Evolutionary conservation across 2,888 invertebrate species (phyloP).

Genomic region (Melieria picta): DNA sequence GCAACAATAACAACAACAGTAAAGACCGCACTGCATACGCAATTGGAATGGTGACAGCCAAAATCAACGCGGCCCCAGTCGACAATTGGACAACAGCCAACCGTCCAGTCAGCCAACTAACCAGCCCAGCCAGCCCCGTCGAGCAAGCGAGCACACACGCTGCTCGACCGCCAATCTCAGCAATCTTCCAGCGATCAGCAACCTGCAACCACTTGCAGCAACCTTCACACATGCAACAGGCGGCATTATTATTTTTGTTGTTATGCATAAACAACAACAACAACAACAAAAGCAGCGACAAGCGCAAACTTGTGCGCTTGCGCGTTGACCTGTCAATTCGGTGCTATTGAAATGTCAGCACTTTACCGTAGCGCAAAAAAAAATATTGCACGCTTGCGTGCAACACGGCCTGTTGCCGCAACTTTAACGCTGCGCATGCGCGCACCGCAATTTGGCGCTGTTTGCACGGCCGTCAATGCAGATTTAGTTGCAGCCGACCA

Average conservation of each 20-base stretch:
- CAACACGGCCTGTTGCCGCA: neutral
- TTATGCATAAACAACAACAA: neutral
- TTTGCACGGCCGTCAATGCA: too few relatives aligned
- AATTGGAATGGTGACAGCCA: too few relatives aligned
- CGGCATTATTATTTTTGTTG: neutral
- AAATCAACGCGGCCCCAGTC: too few relatives aligned
- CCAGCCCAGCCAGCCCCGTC: neutral
- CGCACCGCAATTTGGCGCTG: neutral
- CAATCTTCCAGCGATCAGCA: neutral
- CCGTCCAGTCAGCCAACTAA: too few relatives aligned
- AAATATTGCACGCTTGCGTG: slow-evolving; percentile 10
- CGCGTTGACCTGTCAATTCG: slow-evolving; percentile 66
- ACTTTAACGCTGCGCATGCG: neutral
- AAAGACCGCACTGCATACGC: neutral
- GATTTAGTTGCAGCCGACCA: too few relatives aligned
- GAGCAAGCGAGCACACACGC: neutral
- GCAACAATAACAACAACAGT: neutral
- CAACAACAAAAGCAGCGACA: slow-evolving; percentile 10
- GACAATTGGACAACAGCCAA: too few relatives aligned
- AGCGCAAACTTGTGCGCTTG: slow-evolving; percentile 24
- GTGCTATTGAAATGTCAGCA: slow-evolving; percentile 66
- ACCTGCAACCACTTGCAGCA: slow-evolving; percentile 2
- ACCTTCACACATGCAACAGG: neutral
- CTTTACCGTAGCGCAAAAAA: slow-evolving; percentile 34
- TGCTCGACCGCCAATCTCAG: neutral